A percentile compares a stretch with the other conserved stretches of the same genome.
phyloP scores from a whole-genome alignment of 2,888 invertebrate genomes.

The Fragum whitleyi region DNA sequence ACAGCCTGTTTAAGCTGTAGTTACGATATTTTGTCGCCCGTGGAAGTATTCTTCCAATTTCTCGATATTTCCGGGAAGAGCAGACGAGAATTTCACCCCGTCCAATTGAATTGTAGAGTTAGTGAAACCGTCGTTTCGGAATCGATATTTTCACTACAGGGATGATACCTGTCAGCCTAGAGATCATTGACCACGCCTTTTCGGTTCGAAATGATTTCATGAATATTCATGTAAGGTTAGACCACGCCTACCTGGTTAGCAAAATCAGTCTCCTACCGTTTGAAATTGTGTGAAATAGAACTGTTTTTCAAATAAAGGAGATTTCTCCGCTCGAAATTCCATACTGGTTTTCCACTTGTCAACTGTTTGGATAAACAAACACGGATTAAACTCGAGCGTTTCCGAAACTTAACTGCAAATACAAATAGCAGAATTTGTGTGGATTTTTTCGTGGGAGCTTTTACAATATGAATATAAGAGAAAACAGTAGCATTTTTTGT shows the following conservation, averaged over 20 bases:
- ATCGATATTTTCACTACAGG: not conserved
- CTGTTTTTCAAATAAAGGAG: conserved; percentile 64
- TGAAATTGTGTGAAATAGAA: conserved; percentile 43
- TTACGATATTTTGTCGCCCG: too few species aligned
- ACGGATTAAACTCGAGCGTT: conserved; percentile 47
- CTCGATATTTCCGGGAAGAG: conserved; percentile 2
- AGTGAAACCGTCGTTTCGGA: not conserved
- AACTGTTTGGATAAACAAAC: conserved; percentile 61
- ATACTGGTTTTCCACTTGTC: conserved; percentile 50
- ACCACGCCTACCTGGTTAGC: conserved; percentile 47
- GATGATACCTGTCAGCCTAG: conserved; percentile 2
- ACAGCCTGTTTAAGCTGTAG: too few species aligned
- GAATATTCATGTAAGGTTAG: conserved; percentile 15
- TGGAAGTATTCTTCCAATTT: too few species aligned
- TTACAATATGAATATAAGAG: too few species aligned
- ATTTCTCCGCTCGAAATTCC: conserved; percentile 50
- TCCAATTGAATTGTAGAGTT: conserved; percentile 2
- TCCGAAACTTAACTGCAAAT: conserved; percentile 21
- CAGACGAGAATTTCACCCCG: not conserved
- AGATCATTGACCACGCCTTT: not conserved
- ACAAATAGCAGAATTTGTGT: conserved; percentile 13
- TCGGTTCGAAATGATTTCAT: not conserved
- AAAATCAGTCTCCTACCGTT: conserved; percentile 36
- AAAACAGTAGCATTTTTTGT: too few species aligned
- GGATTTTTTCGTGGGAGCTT: not conserved